phyloP scores from a whole-genome alignment of 2,888 invertebrate genomes.

The Odontothrips loti region DNA sequence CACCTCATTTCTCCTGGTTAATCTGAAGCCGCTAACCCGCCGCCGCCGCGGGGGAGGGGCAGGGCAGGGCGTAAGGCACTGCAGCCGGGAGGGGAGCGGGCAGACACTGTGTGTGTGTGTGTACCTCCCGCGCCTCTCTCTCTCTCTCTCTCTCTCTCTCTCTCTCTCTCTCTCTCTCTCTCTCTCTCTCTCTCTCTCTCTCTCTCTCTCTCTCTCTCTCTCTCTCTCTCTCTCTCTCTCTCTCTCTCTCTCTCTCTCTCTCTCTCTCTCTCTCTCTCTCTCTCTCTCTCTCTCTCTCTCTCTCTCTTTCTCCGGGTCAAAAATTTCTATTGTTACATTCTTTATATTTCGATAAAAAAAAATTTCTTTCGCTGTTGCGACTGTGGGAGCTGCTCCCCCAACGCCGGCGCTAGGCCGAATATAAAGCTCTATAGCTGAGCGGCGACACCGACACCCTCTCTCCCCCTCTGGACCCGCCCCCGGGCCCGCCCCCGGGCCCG shows the following conservation, averaged over 20 bases:
- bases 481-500: background rate
- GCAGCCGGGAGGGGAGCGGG: background rate
- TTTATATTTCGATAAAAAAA: background rate
- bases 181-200: slow-evolving; percentile 37
- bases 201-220: slow-evolving; percentile 23
- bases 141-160: background rate
- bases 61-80: background rate
- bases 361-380: no score
- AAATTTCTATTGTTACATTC: slow-evolving; percentile 21
- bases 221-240: background rate
- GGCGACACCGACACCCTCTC: background rate
- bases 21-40: background rate
- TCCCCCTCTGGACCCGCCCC: background rate
- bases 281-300: slow-evolving; percentile 28
- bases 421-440: no score
- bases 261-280: slow-evolving; percentile 39
- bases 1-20: background rate
- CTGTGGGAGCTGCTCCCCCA: background rate
- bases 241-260: background rate
- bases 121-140: background rate
- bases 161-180: slow-evolving; percentile 36
- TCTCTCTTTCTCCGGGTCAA: slow-evolving; percentile 20
- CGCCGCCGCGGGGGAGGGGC: background rate
- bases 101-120: background rate
- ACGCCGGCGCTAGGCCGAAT: background rate